Percentiles rank a stretch among this genome's conserved stretches.
Conservation (phyloP, 2,888 invertebrate genomes). For the Ametastegia equiseti region DNA sequence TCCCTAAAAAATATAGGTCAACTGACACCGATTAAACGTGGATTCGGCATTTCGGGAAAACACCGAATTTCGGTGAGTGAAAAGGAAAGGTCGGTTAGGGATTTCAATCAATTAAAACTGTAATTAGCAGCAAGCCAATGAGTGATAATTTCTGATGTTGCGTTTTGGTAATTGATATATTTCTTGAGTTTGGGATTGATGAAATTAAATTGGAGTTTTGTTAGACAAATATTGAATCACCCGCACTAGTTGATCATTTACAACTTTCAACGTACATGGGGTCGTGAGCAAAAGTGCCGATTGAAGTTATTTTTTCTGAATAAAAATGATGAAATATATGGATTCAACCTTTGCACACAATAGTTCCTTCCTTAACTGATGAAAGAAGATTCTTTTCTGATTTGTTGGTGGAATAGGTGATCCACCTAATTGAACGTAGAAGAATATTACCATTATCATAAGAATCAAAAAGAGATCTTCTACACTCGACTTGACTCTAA, state of each 20-base stretch:
- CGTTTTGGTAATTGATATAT: neutral
- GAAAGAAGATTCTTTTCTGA: slow-evolving; percentile 19
- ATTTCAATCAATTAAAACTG: neutral
- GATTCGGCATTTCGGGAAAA: neutral
- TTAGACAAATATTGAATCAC: neutral
- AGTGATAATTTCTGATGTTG: neutral
- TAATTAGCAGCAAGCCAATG: neutral
- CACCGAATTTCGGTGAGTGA: neutral
- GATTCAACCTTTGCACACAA: neutral
- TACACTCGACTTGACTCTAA: neutral
- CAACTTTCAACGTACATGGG: neutral
- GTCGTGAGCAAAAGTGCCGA: neutral
- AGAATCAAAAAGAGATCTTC: neutral
- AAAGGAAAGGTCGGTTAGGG: neutral
- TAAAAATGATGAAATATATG: neutral
- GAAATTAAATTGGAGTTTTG: neutral
- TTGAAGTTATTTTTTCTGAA: neutral
- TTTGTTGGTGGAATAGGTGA: slow-evolving; percentile 5
- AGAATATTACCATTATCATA: neutral
- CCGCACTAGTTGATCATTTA: neutral
- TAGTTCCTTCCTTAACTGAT: neutral
- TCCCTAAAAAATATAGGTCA: neutral
- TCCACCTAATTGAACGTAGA: neutral
- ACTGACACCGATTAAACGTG: neutral
- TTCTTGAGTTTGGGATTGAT: neutral